Conservation (phyloP, 2,113 vertebrate genomes). For the Ia io region DNA sequence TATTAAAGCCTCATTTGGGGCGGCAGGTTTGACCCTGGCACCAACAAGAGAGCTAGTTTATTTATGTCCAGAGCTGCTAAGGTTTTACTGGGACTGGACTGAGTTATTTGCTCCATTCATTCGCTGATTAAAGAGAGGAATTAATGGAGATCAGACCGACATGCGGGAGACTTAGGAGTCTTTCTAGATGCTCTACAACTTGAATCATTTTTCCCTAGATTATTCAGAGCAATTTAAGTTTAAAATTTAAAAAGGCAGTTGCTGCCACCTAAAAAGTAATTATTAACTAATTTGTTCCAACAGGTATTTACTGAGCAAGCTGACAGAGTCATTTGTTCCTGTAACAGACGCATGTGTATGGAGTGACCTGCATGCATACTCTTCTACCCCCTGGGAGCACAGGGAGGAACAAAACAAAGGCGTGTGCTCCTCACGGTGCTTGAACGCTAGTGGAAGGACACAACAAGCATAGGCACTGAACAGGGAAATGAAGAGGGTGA, state of each 20-base stretch:
- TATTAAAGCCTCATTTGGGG: background rate
- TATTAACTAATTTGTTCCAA: slow-evolving; percentile 13
- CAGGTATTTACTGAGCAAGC: background rate
- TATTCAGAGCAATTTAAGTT: slow-evolving; percentile 23
- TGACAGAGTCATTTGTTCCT: background rate
- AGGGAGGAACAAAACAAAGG: background rate
- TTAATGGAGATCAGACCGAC: background rate
- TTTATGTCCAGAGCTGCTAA: background rate
- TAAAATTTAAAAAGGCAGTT: background rate
- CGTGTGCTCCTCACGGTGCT: background rate
- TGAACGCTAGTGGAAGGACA: background rate
- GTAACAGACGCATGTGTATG: background rate
- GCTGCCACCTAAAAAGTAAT: slow-evolving; percentile 4
- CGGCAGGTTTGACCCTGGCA: background rate
- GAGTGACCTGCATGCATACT: background rate
- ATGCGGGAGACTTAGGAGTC: background rate
- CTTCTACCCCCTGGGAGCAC: background rate
- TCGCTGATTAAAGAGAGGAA: background rate
- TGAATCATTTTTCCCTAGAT: slow-evolving; percentile 52
- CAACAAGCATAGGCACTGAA: background rate
- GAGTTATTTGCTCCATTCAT: background rate
- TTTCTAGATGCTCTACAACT: background rate
- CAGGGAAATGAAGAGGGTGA: too few species aligned
- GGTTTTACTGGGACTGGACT: background rate
- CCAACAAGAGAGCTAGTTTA: background rate